Evolutionary conservation across 64 coral and sea anemone species (phyloP).

Genomic region (Stylophora pistillata): DNA sequence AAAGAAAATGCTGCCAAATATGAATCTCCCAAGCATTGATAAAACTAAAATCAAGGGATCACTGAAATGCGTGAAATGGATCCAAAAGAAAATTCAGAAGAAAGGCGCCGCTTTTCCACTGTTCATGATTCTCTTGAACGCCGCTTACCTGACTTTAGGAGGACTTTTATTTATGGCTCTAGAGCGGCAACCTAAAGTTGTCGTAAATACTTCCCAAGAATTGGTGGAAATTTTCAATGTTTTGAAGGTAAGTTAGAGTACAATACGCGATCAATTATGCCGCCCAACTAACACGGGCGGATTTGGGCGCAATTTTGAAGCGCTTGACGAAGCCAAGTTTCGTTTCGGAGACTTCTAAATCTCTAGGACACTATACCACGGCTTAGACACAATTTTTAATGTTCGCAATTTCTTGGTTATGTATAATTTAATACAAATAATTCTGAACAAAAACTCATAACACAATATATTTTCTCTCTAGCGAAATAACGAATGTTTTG

Average conservation of each 20-base stretch:
- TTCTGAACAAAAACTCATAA: constrained; percentile 13
- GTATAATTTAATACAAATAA: constrained; percentile 27
- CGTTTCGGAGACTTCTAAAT: too few relatives aligned
- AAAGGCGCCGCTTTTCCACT: constrained; percentile 72
- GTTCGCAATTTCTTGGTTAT: neutral
- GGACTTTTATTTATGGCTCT: constrained; percentile 84
- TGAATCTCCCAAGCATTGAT: constrained; percentile 68
- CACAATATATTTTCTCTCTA: neutral
- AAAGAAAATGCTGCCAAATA: constrained; percentile 55
- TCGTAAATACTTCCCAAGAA: constrained; percentile 73
- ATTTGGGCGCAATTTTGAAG: neutral
- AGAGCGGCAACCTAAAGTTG: constrained; percentile 56
- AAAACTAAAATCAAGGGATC: constrained; percentile 70
- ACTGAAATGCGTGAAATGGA: constrained; percentile 76
- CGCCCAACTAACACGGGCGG: neutral
- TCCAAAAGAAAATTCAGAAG: constrained; percentile 65
- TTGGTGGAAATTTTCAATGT: constrained; percentile 71
- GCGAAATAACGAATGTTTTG: neutral
- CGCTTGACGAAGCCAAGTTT: neutral
- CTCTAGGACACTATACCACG: neutral
- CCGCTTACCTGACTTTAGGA: constrained; percentile 68
- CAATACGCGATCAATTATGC: neutral
- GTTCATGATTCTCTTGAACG: constrained; percentile 70
- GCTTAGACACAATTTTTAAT: constrained; percentile 17
- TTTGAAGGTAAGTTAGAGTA: constrained; percentile 63